These are phyloP conservation scores for Gasterosteus nipponicus DNA, from an alignment of 2,113 vertebrate genomes.

Conservation along the genomic window DNA sequence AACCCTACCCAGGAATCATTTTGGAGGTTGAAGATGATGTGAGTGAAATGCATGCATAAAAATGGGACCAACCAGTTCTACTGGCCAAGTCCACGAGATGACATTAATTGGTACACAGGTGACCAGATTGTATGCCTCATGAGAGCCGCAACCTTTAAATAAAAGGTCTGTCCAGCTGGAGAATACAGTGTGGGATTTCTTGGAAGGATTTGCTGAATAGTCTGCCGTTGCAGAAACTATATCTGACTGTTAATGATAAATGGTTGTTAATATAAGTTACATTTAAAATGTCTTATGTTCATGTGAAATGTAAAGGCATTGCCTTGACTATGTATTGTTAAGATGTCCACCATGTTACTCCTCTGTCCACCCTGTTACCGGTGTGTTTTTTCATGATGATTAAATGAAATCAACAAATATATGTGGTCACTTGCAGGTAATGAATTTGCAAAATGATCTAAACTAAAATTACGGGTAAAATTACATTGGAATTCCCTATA, in stretches of 20 bases:
- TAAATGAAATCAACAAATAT: not conserved
- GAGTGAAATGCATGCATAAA: not conserved
- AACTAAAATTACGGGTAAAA: not conserved
- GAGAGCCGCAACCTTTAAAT: no score
- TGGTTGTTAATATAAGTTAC: no score
- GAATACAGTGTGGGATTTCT: not conserved
- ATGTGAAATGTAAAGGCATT: not conserved
- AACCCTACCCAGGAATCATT: not conserved
- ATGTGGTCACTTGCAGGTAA: not conserved
- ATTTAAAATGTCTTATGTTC: no score
- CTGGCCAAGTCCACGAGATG: not conserved
- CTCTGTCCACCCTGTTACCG: not conserved
- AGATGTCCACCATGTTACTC: not conserved
- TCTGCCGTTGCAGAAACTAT: no score
- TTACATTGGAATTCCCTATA: not conserved
- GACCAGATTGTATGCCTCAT: no score
- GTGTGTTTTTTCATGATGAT: not conserved
- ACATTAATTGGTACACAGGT: not conserved
- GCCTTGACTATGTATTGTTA: not conserved
- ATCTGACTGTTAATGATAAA: no score
- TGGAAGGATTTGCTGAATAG: no score
- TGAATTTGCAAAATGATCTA: not conserved
- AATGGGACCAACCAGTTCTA: not conserved
- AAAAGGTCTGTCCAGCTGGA: no score
- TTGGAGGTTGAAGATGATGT: not conserved